These are phyloP conservation scores for Grapholita molesta DNA, from an alignment of 1,140 invertebrate species.

Conservation along the genomic window DNA sequence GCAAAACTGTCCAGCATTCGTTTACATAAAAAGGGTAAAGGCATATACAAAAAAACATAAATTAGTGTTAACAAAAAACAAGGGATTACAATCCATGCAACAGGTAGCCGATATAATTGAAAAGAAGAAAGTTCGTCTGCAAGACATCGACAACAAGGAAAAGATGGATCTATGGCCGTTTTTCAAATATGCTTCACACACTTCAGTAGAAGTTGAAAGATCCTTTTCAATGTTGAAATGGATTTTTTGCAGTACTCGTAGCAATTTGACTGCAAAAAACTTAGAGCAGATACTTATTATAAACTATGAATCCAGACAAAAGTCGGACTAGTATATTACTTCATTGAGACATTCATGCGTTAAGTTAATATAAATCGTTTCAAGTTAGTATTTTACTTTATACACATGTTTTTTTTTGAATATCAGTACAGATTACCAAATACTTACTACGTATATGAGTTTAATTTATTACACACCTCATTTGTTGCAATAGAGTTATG, in stretches of 20 bases:
- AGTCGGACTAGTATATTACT: not conserved
- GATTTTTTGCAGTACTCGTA: not conserved
- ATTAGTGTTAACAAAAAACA: not conserved
- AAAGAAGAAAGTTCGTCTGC: not conserved
- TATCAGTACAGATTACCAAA: not conserved
- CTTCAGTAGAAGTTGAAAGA: not conserved
- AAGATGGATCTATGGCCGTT: not conserved
- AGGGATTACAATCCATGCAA: not conserved
- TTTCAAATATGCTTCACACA: not conserved
- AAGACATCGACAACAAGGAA: not conserved
- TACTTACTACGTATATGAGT: not conserved
- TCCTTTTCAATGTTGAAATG: not conserved
- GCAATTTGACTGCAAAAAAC: not conserved
- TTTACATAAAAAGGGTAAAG: not conserved
- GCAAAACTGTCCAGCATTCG: not conserved
- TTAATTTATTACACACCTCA: not conserved
- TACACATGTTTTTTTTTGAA: not conserved
- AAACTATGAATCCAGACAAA: not conserved
- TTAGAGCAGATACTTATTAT: constrained; percentile 1
- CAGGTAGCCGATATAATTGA: not conserved
- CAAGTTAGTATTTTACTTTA: not conserved
- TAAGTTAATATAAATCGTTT: not conserved
- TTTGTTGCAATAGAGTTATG: not conserved
- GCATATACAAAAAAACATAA: not conserved
- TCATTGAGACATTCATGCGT: not conserved